These are phyloP conservation scores for Orchestia grillus DNA, from an alignment of 1,140 invertebrate genomes.

Conservation along the genomic window DNA sequence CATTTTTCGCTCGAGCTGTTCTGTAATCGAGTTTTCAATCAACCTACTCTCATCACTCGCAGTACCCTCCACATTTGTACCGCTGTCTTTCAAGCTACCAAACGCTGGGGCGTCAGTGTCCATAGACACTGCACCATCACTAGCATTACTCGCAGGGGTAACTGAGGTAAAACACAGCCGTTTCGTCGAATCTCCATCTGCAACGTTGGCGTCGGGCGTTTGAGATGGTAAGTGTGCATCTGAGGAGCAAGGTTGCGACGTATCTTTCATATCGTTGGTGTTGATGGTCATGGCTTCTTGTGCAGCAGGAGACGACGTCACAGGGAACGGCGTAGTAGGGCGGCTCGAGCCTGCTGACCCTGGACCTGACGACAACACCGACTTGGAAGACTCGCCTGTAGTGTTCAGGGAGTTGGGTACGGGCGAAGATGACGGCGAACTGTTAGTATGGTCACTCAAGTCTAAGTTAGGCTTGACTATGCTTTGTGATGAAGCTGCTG, in stretches of 20 bases:
- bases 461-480: conserved; percentile 4
- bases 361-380: conserved; percentile 1
- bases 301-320: not conserved
- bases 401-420: conserved; percentile 38
- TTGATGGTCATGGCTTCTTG: not conserved
- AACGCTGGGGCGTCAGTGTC: not conserved
- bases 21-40: not conserved
- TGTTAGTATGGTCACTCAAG: conserved; percentile 20
- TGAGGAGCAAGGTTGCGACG: not conserved
- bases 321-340: conserved; percentile 27
- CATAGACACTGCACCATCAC: not conserved
- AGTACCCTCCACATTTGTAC: not conserved
- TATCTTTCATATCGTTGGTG: not conserved
- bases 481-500: not conserved
- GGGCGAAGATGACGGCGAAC: conserved; percentile 17
- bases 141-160: not conserved
- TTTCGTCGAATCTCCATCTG: not conserved
- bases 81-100: not conserved
- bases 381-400: conserved; percentile 32
- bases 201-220: not conserved
- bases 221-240: not conserved
- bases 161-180: not conserved
- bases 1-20: conserved; percentile 1
- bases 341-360: conserved; percentile 16
- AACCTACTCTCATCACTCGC: not conserved